Evolutionary conservation across 2,888 invertebrate species (phyloP).

Genomic region (Erebia epiphron): DNA sequence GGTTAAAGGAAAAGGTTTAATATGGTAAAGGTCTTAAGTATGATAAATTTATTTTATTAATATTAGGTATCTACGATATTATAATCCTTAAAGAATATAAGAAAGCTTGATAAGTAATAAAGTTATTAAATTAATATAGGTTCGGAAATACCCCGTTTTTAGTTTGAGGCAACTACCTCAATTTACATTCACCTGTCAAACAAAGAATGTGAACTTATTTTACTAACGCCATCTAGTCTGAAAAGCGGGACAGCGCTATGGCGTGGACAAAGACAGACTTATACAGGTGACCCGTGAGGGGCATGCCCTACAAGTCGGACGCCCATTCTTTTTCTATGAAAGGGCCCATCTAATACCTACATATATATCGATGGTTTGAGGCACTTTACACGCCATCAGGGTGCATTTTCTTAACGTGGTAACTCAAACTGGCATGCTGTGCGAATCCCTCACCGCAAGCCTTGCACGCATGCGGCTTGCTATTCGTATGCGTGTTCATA

Average conservation of each 20-base stretch:
- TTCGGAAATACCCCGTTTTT: background rate
- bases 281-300: too few relatives aligned
- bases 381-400: background rate
- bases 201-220: too few relatives aligned
- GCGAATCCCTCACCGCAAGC: background rate
- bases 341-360: too few relatives aligned
- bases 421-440: slow-evolving; percentile 4
- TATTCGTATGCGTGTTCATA: slow-evolving; percentile 5
- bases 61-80: background rate
- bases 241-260: too few relatives aligned
- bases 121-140: too few relatives aligned
- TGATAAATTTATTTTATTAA: background rate
- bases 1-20: background rate
- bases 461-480: slow-evolving; percentile 4
- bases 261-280: too few relatives aligned
- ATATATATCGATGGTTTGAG: too few relatives aligned
- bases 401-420: background rate
- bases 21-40: background rate
- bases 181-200: too few relatives aligned
- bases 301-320: too few relatives aligned
- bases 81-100: background rate
- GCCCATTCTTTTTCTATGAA: too few relatives aligned
- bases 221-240: too few relatives aligned
- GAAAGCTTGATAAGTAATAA: background rate
- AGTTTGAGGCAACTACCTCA: too few relatives aligned